Percentiles rank a stretch among this genome's conserved stretches.
These are phyloP conservation scores for Chloroclysta siterata DNA, from an alignment of 2,888 invertebrate species.

Conservation along the genomic window DNA sequence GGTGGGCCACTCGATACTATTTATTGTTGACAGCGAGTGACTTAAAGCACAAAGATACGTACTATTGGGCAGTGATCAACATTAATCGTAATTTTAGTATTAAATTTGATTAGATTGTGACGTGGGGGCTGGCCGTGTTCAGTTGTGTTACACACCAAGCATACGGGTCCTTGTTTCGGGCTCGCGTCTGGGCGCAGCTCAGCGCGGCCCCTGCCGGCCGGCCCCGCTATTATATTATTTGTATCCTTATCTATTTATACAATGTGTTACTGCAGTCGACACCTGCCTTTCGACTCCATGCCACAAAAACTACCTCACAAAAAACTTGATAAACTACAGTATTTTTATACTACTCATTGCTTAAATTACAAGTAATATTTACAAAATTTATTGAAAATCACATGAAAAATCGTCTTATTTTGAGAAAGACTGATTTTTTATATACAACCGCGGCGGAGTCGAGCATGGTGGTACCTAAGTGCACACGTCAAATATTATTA, in stretches of 20 bases:
- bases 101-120: slow-evolving; percentile 81
- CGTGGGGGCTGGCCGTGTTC: slow-evolving; percentile 71
- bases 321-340: slow-evolving; percentile 21
- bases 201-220: slow-evolving; percentile 60
- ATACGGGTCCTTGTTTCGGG: slow-evolving; percentile 81
- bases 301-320: slow-evolving; percentile 38
- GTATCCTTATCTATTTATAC: slow-evolving; percentile 72
- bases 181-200: slow-evolving; percentile 65
- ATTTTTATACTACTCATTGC: neutral
- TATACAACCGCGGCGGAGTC: slow-evolving; percentile 43
- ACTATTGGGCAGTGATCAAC: slow-evolving; percentile 85
- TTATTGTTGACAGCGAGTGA: slow-evolving; percentile 81
- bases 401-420: slow-evolving; percentile 14
- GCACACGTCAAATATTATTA: slow-evolving; percentile 56
- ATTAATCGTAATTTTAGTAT: slow-evolving; percentile 83
- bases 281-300: slow-evolving; percentile 52
- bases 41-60: slow-evolving; percentile 84
- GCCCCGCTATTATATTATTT: slow-evolving; percentile 65
- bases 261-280: slow-evolving; percentile 69
- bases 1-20: slow-evolving; percentile 69
- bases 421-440: slow-evolving; percentile 30
- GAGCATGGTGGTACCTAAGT: slow-evolving; percentile 42
- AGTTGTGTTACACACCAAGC: slow-evolving; percentile 70
- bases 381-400: neutral
- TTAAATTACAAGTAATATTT: neutral